Evolutionary conservation across 2,113 vertebrate species (phyloP).

Genomic region (Myotis yumanensis): DNA sequence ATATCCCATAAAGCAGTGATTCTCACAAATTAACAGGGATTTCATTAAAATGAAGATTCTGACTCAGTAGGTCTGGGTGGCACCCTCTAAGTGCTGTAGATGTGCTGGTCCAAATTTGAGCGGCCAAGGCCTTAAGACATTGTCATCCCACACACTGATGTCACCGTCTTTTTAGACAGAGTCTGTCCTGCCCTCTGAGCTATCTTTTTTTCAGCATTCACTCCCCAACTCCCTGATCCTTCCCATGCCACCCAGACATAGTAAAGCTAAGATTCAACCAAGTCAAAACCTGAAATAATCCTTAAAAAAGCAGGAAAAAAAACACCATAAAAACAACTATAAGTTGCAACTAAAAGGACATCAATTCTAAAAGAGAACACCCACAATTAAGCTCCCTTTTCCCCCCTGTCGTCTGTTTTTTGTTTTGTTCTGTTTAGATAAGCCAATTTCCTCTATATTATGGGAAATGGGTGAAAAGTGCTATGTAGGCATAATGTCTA

Average conservation of each 20-base stretch:
- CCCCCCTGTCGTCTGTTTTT: background rate
- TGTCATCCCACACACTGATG: rapidly evolving
- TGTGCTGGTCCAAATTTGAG: background rate
- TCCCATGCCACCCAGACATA: background rate
- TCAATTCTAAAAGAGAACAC: background rate
- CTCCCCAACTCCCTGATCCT: background rate
- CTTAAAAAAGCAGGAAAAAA: background rate
- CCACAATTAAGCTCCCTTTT: background rate
- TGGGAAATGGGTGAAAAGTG: background rate
- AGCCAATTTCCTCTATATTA: background rate
- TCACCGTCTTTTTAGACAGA: background rate
- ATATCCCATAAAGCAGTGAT: background rate
- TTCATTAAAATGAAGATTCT: background rate
- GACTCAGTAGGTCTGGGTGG: background rate
- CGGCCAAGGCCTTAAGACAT: rapidly evolving
- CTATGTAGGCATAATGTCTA: background rate
- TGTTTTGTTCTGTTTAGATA: conserved; percentile 39
- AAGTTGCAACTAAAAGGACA: background rate
- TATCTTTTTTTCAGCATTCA: background rate
- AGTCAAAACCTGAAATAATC: conserved; percentile 12
- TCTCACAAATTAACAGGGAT: background rate
- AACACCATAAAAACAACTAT: background rate
- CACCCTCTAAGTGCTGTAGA: too few relatives aligned
- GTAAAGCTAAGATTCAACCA: background rate
- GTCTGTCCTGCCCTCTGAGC: background rate